Conservation (phyloP, 2,888 invertebrate genomes). For the Diarsia mendica region DNA sequence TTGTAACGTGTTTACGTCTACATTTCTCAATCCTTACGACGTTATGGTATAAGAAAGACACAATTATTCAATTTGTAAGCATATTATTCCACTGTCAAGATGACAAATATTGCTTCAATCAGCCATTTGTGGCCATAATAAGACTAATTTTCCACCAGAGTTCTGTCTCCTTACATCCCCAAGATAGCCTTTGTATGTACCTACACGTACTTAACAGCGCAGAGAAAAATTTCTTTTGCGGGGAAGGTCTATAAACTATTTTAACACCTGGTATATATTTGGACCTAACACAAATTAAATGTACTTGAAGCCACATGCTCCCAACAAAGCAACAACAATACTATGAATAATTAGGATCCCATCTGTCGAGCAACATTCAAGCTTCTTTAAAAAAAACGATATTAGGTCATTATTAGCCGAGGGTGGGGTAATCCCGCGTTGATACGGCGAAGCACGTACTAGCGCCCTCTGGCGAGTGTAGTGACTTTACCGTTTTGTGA, state of each 20-base stretch:
- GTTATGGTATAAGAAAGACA: too few species aligned
- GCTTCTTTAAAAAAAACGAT: constrained; percentile 55
- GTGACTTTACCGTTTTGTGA: constrained; percentile 16
- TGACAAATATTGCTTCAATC: too few species aligned
- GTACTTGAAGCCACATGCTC: constrained; percentile 10
- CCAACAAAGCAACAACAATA: constrained; percentile 26
- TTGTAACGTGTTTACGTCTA: too few species aligned
- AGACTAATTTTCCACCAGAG: too few species aligned
- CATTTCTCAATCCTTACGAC: too few species aligned
- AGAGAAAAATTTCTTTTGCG: neutral
- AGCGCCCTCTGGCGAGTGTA: constrained; percentile 25
- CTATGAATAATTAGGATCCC: constrained; percentile 38
- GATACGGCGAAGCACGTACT: constrained; percentile 60
- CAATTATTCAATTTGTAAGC: too few species aligned
- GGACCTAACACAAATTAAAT: neutral
- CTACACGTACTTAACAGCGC: too few species aligned
- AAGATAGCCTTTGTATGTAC: too few species aligned
- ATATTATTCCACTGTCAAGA: too few species aligned
- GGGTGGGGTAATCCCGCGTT: constrained; percentile 61
- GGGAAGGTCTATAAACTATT: neutral
- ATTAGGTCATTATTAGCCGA: constrained; percentile 58
- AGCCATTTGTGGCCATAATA: too few species aligned
- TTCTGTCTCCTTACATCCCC: too few species aligned
- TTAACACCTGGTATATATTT: neutral
- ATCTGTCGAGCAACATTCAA: constrained; percentile 45